Conservation (phyloP, 2,113 vertebrate species). For the Ginglymostoma cirratum region DNA sequence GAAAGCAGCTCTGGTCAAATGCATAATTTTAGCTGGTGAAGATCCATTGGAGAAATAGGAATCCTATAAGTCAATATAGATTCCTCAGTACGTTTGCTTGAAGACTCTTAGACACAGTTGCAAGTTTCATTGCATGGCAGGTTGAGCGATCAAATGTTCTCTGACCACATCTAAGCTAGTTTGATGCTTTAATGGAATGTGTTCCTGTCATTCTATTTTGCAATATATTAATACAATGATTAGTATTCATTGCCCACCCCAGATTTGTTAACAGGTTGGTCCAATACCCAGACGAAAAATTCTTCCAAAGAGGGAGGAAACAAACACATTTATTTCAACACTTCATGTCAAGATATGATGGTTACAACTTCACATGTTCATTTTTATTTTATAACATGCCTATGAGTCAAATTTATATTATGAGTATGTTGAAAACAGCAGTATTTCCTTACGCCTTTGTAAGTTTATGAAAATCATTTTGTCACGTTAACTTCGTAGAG, state of each 20-base stretch:
- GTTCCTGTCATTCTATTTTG: neutral
- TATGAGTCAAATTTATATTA: neutral
- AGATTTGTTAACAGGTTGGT: neutral
- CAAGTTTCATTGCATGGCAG: neutral
- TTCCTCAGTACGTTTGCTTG: neutral
- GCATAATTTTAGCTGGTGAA: neutral
- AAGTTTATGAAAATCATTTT: neutral
- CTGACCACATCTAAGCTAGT: neutral
- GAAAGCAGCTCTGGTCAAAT: neutral
- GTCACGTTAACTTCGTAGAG: neutral
- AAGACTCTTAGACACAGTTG: neutral
- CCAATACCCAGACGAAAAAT: too few species aligned
- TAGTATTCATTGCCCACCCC: neutral
- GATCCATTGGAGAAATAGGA: neutral
- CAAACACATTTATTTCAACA: neutral
- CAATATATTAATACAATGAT: neutral
- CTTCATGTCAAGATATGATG: neutral
- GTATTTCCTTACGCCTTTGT: neutral
- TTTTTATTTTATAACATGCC: neutral
- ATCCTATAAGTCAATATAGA: neutral
- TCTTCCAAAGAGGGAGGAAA: constrained; percentile 1
- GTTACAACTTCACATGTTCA: neutral
- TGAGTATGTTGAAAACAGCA: neutral
- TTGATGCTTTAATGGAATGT: neutral
- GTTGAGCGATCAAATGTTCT: neutral